Evolutionary conservation across 2,113 vertebrate species (phyloP).

Genomic region (Sardina pilchardus): DNA sequence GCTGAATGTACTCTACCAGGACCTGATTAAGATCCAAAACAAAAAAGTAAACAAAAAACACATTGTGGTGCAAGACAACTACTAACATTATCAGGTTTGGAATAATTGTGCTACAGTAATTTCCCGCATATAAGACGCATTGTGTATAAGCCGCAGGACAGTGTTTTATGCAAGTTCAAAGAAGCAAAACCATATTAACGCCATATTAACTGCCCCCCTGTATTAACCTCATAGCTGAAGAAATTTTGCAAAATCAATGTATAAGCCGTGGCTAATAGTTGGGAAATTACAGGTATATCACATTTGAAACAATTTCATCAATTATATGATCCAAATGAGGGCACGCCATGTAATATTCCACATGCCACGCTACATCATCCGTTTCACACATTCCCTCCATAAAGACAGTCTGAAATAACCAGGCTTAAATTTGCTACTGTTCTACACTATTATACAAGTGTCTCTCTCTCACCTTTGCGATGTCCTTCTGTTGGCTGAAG

Average conservation of each 20-base stretch:
- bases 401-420: not conserved
- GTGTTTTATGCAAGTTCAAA: too few relatives aligned
- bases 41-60: not conserved
- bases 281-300: too few relatives aligned
- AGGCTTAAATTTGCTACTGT: not conserved
- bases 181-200: too few relatives aligned
- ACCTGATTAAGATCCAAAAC: constrained; percentile 71
- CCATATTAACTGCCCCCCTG: too few relatives aligned
- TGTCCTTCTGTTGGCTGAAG: constrained; percentile 89
- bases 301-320: not conserved
- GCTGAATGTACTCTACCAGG: constrained; percentile 88
- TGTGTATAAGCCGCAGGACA: too few relatives aligned
- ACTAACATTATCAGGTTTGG: too few relatives aligned
- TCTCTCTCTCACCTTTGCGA: constrained; percentile 81
- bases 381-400: not conserved
- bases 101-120: too few relatives aligned
- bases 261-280: too few relatives aligned
- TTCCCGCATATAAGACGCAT: too few relatives aligned
- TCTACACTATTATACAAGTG: not conserved
- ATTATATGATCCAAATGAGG: not conserved
- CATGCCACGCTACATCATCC: not conserved
- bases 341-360: not conserved
- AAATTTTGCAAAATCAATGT: too few relatives aligned
- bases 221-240: too few relatives aligned
- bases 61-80: not conserved